phyloP scores from a whole-genome alignment of 2,797 vertebrate genomes.

The Hozukius guyotensis region DNA sequence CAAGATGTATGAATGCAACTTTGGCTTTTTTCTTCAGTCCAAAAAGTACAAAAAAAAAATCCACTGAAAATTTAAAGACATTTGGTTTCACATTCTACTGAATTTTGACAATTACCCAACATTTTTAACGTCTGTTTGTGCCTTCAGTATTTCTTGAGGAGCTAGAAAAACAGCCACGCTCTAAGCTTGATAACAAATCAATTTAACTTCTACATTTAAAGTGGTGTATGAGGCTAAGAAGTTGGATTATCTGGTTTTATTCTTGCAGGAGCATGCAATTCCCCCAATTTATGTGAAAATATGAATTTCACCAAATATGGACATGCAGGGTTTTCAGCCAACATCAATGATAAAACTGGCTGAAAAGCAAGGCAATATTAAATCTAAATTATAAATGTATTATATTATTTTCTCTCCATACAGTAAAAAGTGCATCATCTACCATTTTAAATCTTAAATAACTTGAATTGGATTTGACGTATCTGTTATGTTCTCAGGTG shows the following conservation, averaged over 20 bases:
- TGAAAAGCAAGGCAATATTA: background rate
- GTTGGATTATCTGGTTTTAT: background rate
- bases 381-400: background rate
- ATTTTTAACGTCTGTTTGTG: background rate
- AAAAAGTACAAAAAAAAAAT: background rate
- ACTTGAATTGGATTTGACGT: background rate
- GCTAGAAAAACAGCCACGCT: background rate
- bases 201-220: background rate
- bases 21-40: background rate
- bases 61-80: background rate
- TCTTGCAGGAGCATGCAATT: background rate
- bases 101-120: background rate
- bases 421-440: background rate
- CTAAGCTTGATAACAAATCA: background rate
- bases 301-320: background rate
- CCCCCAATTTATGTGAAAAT: background rate
- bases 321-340: background rate
- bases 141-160: background rate
- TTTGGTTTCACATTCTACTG: background rate
- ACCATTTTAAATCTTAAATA: background rate
- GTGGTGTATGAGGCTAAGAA: background rate
- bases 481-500: conserved; percentile 78
- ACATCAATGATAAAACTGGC: background rate
- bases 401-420: background rate
- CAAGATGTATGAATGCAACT: accelerated